Percentiles rank a stretch among this genome's conserved stretches.
Evolutionary conservation across 2,888 invertebrate species (phyloP).

Genomic region (Vandiemenella viatica): DNA sequence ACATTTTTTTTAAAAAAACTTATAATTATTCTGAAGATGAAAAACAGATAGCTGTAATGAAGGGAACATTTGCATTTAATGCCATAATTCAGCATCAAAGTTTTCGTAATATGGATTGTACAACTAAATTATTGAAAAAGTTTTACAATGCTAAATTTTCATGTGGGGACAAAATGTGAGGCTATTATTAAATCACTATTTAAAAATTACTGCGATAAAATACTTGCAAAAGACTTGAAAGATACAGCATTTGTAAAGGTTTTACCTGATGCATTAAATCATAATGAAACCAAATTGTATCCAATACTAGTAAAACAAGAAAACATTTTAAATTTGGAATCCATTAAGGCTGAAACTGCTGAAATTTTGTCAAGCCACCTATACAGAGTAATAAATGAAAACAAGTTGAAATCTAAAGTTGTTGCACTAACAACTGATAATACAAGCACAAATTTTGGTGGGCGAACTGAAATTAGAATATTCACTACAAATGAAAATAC

Average conservation of each 20-base stretch:
- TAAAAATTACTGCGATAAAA: slow-evolving; percentile 1
- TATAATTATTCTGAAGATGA: slow-evolving; percentile 15
- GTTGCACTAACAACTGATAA: no score
- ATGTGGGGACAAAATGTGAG: slow-evolving; percentile 5
- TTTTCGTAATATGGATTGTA: slow-evolving; percentile 13
- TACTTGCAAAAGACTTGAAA: background rate
- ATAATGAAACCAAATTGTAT: slow-evolving; percentile 17
- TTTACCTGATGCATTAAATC: slow-evolving; percentile 15
- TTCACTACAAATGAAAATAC: background rate
- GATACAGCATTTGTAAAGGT: slow-evolving; percentile 6
- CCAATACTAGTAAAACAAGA: slow-evolving; percentile 5
- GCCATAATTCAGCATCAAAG: slow-evolving; percentile 13
- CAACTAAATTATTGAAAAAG: no score
- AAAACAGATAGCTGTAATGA: slow-evolving; percentile 7
- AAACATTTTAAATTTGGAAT: background rate
- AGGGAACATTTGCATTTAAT: slow-evolving; percentile 10
- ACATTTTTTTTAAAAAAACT: background rate
- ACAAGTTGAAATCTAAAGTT: no score
- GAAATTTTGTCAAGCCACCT: background rate
- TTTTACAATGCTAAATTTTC: slow-evolving; percentile 10
- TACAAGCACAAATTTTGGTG: background rate
- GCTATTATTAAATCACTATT: no score
- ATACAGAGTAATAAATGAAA: no score
- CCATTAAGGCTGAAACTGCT: background rate
- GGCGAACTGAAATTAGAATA: background rate